Evolutionary conservation across 1,140 invertebrate species (phyloP), one percentile per base, ranked within the genome.

Genomic region (Spodoptera litura): DNA sequence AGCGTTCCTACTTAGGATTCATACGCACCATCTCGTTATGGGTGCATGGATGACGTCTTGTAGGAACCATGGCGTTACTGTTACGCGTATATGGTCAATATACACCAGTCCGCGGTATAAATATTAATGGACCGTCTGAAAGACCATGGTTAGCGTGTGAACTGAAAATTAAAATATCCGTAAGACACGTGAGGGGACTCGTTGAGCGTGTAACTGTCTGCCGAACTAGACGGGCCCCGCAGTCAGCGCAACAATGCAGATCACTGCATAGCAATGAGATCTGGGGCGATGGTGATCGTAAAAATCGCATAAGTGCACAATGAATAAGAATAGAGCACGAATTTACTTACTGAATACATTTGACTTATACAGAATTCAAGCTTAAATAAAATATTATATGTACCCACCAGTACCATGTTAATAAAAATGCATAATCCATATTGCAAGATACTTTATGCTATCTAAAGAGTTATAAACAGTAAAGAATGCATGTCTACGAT

Each of bases 111-210:
- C 20, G 62, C 58, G 62, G 68, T 82, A 87, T 91, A 82, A 89
- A 91, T 91, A 91, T 90, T 90, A 87, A 91, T 87, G 88, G 78
- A 71, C 71, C 68, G 80, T 85, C 87, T 87, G 85, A 89, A 89
- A 89, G 82, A 85, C 53, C 80, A 83, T 56, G 66, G 78, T 80
- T 82, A 80, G 83, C 89, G 87, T 92, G 90, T 91, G 90, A 91
- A 91, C 88, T 91, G 88, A 88, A 91, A 92, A 89, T 91, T 91
- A 88, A 91, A 92, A 90, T 91, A 85, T 81, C 86, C 87, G 89
- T 88, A 89, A 84, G 81, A 82, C 80, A 79, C 89, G 89, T 90
- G 89, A 85, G 58, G 49, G n/a, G 89, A 79, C 64, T 88, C 38
- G 75, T 81, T 83, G 83, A 84, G 64, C 35, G 52, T 6, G 58